These are phyloP conservation scores for Zaprionus tsacasi DNA, from an alignment of 1,140 invertebrate species.

Conservation along the genomic window DNA sequence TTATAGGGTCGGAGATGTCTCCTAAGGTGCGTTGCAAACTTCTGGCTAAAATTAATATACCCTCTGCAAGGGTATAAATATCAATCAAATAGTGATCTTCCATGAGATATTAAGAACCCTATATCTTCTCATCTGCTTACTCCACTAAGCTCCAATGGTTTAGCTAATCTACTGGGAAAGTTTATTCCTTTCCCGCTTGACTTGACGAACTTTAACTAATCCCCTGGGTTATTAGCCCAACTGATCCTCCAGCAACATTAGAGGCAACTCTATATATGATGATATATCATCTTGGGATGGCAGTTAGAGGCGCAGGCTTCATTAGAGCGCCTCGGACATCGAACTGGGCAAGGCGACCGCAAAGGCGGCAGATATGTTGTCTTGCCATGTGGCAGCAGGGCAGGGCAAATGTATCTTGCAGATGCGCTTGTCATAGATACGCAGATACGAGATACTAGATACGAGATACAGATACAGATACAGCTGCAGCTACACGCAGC, in stretches of 20 bases:
- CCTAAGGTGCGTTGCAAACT: too few species aligned
- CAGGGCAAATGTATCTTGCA: conserved; percentile 43
- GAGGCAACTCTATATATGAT: not conserved
- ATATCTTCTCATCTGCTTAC: not conserved
- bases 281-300: not conserved
- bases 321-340: conserved; percentile 23
- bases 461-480: conserved; percentile 36
- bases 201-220: not conserved
- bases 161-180: not conserved
- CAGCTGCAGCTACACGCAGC: conserved; percentile 13
- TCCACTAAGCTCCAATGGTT: not conserved
- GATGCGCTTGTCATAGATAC: conserved; percentile 52
- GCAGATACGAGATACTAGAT: conserved; percentile 10
- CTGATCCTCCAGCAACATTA: not conserved
- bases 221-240: not conserved
- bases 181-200: not conserved
- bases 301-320: not conserved
- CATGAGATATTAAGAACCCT: not conserved
- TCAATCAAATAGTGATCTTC: too few species aligned
- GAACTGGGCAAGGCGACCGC: conserved; percentile 37
- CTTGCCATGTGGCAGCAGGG: conserved; percentile 46
- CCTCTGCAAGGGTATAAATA: too few species aligned
- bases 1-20: too few species aligned
- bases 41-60: too few species aligned
- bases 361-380: conserved; percentile 48